phyloP scores from a whole-genome alignment of 2,113 vertebrate species.

The Balaenoptera acutorostrata region DNA sequence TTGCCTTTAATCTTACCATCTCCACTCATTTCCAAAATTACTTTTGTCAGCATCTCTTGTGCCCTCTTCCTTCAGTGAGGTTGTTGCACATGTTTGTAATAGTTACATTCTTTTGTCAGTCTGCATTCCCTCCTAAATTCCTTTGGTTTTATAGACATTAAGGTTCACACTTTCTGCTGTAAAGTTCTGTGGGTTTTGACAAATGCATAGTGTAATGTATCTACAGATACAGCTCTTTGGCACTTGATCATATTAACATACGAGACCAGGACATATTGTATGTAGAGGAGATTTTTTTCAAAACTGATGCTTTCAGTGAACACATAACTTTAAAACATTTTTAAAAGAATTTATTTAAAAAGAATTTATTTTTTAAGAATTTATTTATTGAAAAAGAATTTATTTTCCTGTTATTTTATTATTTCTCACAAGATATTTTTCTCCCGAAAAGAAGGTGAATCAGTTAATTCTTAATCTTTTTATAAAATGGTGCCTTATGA shows the following conservation, averaged over 20 bases:
- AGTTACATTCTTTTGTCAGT: not conserved
- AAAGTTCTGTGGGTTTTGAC: not conserved
- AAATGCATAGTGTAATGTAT: not conserved
- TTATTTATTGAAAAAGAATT: not conserved
- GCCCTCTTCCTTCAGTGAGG: not conserved
- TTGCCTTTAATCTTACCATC: not conserved
- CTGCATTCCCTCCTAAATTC: not conserved
- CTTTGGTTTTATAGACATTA: not conserved
- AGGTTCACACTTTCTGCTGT: not conserved
- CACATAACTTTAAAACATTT: not conserved
- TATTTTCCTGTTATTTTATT: not conserved
- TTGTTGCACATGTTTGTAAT: not conserved
- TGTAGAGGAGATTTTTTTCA: not conserved
- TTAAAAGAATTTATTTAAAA: not conserved
- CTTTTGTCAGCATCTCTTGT: not conserved
- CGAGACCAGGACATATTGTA: not conserved
- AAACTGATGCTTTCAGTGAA: not conserved
- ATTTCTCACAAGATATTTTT: not conserved
- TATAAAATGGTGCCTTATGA: not conserved
- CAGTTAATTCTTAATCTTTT: conserved; percentile 9
- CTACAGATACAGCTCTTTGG: not conserved
- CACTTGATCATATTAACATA: not conserved
- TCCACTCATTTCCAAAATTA: not conserved
- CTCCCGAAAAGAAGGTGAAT: not conserved
- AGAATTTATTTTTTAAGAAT: too few species aligned